Conservation (phyloP, 2,113 vertebrate genomes). For the Limnothrissa miodon region DNA sequence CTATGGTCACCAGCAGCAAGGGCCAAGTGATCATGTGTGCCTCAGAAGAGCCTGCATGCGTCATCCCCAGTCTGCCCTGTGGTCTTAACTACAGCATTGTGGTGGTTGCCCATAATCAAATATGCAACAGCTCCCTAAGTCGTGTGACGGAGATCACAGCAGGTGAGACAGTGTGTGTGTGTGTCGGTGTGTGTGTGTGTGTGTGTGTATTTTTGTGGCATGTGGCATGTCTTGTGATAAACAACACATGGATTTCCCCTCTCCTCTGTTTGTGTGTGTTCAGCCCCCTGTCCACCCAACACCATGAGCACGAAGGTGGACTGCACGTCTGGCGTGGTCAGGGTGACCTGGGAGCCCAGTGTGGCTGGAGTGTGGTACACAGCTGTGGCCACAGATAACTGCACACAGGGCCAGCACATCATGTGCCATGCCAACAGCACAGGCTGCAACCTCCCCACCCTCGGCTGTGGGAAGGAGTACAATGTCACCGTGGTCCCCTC, state of each 20-base stretch:
- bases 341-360: conserved; percentile 60
- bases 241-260: neutral
- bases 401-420: conserved; percentile 4
- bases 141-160: conserved; percentile 45
- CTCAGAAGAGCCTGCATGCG: conserved; percentile 42
- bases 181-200: neutral
- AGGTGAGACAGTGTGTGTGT: conserved; percentile 48
- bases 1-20: conserved; percentile 45
- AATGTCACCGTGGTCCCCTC: conserved; percentile 60
- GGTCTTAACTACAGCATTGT: conserved; percentile 57
- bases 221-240: neutral
- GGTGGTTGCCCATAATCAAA: conserved; percentile 56
- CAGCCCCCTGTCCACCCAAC: conserved; percentile 68
- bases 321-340: conserved; percentile 56
- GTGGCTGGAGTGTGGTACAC: conserved; percentile 52
- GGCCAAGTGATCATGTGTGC: conserved; percentile 40
- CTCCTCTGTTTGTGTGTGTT: neutral
- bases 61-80: conserved; percentile 55
- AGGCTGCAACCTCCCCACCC: conserved; percentile 52
- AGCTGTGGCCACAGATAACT: conserved; percentile 41
- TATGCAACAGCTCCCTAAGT: conserved; percentile 68
- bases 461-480: conserved; percentile 66
- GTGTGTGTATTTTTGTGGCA: neutral
- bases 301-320: conserved; percentile 47
- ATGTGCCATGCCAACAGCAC: conserved; percentile 53